Conservation (phyloP, 2,888 invertebrate species). For the Escarpia spicata region DNA sequence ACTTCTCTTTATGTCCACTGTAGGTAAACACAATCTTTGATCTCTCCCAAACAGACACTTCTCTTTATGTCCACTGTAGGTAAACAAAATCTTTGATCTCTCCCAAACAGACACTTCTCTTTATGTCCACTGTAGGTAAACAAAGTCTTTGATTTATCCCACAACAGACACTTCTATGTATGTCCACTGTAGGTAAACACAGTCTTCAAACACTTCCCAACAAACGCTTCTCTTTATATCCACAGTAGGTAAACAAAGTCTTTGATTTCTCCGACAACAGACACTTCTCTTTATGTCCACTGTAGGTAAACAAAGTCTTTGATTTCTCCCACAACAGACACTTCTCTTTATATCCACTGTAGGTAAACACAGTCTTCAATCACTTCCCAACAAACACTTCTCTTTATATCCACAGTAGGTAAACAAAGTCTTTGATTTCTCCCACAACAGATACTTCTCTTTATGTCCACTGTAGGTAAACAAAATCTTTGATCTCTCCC, state of each 20-base stretch:
- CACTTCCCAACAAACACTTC: too few species aligned
- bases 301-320: neutral
- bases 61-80: neutral
- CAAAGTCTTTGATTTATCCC: neutral
- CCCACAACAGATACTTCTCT: too few species aligned
- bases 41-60: neutral
- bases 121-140: conserved; percentile 33
- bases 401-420: too few species aligned
- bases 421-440: too few species aligned
- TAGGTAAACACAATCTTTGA: neutral
- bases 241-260: neutral
- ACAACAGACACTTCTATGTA: neutral
- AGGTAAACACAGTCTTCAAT: too few species aligned
- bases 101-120: neutral
- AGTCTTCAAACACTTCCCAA: neutral
- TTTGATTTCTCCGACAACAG: neutral
- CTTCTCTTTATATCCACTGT: too few species aligned
- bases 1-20: too few species aligned
- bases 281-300: too few species aligned
- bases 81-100: neutral
- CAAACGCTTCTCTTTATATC: too few species aligned
- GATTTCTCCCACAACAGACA: too few species aligned
- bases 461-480: too few species aligned
- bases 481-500: neutral
- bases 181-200: neutral